A percentile compares a stretch with the other conserved stretches of the same genome.
phyloP scores from a whole-genome alignment of 2,888 invertebrate species.

The Dysmachus trigonus region DNA sequence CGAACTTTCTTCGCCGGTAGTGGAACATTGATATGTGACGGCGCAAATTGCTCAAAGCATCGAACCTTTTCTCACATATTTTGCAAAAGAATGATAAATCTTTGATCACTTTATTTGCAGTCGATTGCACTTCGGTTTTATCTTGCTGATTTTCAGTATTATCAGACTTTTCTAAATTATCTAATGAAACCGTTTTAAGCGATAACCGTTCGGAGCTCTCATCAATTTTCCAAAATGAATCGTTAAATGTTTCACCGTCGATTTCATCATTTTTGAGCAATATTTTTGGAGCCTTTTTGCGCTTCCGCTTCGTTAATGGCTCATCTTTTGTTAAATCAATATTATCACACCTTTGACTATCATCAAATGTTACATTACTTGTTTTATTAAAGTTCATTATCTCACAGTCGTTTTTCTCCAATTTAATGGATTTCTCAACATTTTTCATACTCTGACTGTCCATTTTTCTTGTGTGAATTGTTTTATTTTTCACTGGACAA shows the following conservation, averaged over 20 bases:
- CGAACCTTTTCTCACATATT: slow-evolving; percentile 62
- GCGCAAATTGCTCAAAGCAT: slow-evolving; percentile 62
- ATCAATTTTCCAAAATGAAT: slow-evolving; percentile 58
- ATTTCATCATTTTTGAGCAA: slow-evolving; percentile 50
- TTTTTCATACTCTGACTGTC: background rate
- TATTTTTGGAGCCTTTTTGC: slow-evolving; percentile 50
- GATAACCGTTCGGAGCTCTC: slow-evolving; percentile 56
- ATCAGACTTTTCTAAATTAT: slow-evolving; percentile 51
- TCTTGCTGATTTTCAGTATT: slow-evolving; percentile 30
- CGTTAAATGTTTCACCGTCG: slow-evolving; percentile 55
- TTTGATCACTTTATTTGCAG: background rate
- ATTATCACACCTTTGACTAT: background rate
- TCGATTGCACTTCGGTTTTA: background rate
- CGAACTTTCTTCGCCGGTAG: slow-evolving; percentile 70
- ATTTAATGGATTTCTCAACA: background rate
- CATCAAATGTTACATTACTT: background rate
- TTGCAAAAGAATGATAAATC: slow-evolving; percentile 58
- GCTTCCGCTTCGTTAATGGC: slow-evolving; percentile 40
- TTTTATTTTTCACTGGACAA: slow-evolving; percentile 67
- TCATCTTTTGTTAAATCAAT: slow-evolving; percentile 33
- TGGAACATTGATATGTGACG: slow-evolving; percentile 64
- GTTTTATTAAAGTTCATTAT: background rate
- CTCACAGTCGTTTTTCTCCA: slow-evolving; percentile 12
- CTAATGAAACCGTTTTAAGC: slow-evolving; percentile 59
- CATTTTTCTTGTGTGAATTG: background rate